Base-by-base conservation (phyloP, 2,113 vertebrate species). In the Ictalurus punctatus region DNA sequence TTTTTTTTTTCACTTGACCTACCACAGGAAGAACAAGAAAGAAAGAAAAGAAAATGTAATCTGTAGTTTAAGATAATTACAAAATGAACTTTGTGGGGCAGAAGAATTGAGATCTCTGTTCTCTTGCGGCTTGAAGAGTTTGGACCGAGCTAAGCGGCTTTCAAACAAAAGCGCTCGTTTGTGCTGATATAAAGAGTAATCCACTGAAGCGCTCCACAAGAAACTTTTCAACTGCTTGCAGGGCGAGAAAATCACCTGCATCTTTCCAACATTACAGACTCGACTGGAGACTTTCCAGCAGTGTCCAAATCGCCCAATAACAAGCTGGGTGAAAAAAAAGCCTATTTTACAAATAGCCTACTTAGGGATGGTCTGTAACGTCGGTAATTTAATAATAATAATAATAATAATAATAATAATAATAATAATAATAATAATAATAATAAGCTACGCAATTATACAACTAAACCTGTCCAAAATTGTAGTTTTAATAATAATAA, bases 1-100 rank as follows among this genome's bases (percentile, higher is more conserved):
- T 92, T 92, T 93, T 94, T 94, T 94, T 94, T 93, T 93, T 94
- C 94, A 96, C 96, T 96, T 97, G 96, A 97, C 96, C 96, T 96
- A 96, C 96, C 95, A 94, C 96, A 96, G 95, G 30, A 44, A 93
- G 95, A 95, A 52, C 10, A 48, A 48, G 44, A 52, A 52, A 52
- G 9, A 48, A 48, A 48, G 48, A 48, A 48, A 52, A 27, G 23
- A 79, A 52, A 56, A 95, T 92, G 95, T 94, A 90, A 84, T 92
- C 94, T 95, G 93, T 93, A 93, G 95, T 90, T 95, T 95, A 96
- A 30, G 94, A 96, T 93, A 95, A 96, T 94, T 92, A 95, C 93
- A 93, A 95, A 95, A 95, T 92, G 92, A 91, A 92, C 88, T 94
- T 93, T 91, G 92, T 92, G 92, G 95, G 95, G 93, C 92, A 93